These are phyloP conservation scores for Mirza zaza DNA, from an alignment of 2,113 vertebrate genomes.

Conservation along the genomic window DNA sequence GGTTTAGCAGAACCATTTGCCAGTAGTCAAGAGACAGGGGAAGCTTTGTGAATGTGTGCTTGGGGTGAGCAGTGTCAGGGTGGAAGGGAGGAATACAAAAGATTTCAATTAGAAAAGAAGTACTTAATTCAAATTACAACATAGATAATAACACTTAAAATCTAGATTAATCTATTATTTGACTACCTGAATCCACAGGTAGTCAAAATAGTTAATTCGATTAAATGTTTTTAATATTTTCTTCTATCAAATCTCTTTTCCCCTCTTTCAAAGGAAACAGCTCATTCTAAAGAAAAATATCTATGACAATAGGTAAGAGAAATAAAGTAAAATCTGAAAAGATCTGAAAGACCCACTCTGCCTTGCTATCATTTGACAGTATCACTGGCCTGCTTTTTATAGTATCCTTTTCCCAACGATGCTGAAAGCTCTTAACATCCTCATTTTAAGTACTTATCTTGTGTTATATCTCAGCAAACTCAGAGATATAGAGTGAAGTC, in stretches of 20 bases:
- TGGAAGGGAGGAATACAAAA: not conserved
- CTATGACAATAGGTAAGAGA: not conserved
- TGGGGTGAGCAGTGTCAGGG: not conserved
- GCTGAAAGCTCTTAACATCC: not conserved
- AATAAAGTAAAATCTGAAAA: not conserved
- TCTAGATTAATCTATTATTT: not conserved
- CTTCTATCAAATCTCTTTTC: not conserved
- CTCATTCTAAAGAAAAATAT: not conserved
- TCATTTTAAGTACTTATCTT: not conserved
- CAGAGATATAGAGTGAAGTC: not conserved
- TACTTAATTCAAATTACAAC: constrained; percentile 11
- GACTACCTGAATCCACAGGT: not conserved
- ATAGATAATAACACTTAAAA: not conserved
- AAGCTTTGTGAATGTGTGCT: not conserved
- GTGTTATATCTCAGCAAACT: constrained; percentile 11
- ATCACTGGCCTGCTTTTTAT: not conserved
- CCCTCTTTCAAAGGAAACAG: not conserved
- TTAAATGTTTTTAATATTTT: not conserved
- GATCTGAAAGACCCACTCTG: not conserved
- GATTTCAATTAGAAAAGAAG: not conserved
- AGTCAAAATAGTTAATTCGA: constrained; percentile 1
- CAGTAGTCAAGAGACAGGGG: not conserved
- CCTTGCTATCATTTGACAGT: not conserved
- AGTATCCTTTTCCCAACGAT: not conserved
- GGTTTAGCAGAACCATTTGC: not conserved